Percentiles rank a stretch among this genome's conserved stretches.
These are phyloP conservation scores for Eudyptes chrysolophus DNA, from an alignment of 2,113 vertebrate species.

Conservation along the genomic window DNA sequence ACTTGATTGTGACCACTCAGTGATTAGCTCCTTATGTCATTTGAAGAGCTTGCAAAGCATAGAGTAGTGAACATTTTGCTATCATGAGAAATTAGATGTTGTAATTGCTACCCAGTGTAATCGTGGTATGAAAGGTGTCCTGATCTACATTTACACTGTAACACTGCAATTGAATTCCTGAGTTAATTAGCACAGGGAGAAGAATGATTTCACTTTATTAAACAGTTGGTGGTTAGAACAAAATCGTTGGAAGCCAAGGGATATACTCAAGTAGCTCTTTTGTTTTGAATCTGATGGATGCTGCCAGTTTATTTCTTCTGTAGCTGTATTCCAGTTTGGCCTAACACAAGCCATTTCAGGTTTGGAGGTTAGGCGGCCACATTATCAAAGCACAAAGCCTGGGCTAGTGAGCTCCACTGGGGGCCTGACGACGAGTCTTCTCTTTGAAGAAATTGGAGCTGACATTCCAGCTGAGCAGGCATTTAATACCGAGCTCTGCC, in stretches of 20 bases:
- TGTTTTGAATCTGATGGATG: background rate
- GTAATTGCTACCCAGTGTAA: background rate
- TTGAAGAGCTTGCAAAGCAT: background rate
- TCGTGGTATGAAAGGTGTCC: background rate
- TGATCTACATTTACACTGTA: background rate
- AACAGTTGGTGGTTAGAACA: background rate
- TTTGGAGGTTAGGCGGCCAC: background rate
- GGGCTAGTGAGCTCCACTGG: background rate
- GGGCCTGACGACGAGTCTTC: background rate
- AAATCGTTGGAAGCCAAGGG: background rate
- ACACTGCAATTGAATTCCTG: background rate
- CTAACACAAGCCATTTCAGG: background rate
- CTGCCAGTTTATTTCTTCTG: background rate
- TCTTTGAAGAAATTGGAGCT: background rate
- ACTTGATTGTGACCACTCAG: background rate
- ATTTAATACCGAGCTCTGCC: background rate
- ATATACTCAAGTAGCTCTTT: background rate
- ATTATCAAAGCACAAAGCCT: background rate
- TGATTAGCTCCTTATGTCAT: background rate
- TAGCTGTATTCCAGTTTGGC: background rate
- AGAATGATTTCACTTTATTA: background rate
- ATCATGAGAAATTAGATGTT: background rate
- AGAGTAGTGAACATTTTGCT: background rate
- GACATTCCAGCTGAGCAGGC: background rate
- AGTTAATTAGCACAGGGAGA: background rate